A percentile compares a stretch with the other conserved stretches of the same genome.
phyloP scores from a whole-genome alignment of 2,113 vertebrate genomes.

The Pollimyrus isidori region DNA sequence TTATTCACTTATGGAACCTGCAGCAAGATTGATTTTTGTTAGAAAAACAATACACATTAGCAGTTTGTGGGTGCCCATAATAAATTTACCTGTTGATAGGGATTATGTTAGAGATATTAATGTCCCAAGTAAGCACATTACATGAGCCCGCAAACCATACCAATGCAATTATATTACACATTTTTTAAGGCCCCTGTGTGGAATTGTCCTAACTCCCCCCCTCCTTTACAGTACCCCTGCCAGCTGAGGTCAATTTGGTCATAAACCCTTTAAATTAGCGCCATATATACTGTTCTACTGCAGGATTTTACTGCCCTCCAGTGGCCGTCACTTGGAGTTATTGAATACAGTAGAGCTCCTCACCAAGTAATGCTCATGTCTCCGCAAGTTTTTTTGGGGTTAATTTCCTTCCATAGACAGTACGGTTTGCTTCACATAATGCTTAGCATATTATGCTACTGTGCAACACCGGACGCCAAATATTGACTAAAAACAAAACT shows the following conservation, averaged over 20 bases:
- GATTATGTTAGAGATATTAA: not conserved
- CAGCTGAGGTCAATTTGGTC: not conserved
- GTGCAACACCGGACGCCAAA: not conserved
- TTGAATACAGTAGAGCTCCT: not conserved
- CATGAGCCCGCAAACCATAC: not conserved
- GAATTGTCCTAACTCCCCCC: not conserved
- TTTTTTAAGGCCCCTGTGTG: not conserved
- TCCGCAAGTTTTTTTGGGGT: not conserved
- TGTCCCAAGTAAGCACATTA: not conserved
- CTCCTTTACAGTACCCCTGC: not conserved
- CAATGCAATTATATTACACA: not conserved
- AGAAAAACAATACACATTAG: not conserved
- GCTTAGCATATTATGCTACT: not conserved
- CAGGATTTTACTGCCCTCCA: conserved; percentile 46
- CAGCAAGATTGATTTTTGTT: not conserved
- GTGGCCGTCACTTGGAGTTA: conserved; percentile 25
- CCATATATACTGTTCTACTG: not conserved
- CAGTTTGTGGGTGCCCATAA: not conserved
- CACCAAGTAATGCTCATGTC: not conserved
- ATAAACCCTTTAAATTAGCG: not conserved
- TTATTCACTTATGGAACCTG: not conserved
- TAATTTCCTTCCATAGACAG: not conserved
- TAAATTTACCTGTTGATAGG: not conserved
- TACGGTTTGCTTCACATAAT: not conserved
- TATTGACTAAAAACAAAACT: not conserved